Evolutionary conservation across 2,113 vertebrate species (phyloP).

Genomic region (Alces alces): DNA sequence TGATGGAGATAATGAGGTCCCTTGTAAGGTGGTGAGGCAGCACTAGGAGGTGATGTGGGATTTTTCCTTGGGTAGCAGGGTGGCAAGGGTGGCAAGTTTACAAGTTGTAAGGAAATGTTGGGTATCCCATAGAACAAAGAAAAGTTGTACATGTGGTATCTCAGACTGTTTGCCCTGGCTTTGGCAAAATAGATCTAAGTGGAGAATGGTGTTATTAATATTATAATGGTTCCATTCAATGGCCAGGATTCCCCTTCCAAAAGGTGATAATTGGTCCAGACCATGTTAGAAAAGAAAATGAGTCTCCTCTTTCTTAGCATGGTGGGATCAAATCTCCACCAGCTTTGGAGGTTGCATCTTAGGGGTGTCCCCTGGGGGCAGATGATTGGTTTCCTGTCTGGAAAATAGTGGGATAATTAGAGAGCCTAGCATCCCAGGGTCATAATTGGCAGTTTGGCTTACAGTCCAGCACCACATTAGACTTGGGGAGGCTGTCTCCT

Average conservation of each 20-base stretch:
- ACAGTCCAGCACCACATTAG: not conserved
- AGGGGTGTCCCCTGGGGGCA: not conserved
- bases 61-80: not conserved
- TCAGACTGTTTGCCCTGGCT: not conserved
- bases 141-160: not conserved
- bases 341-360: not conserved
- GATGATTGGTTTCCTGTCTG: not conserved
- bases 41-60: not conserved
- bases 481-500: not conserved
- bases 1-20: not conserved
- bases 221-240: not conserved
- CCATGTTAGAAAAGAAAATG: not conserved
- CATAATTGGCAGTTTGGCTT: not conserved
- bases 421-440: not conserved
- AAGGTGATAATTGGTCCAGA: not conserved
- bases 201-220: not conserved
- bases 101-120: not conserved
- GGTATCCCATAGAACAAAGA: not conserved
- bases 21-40: not conserved
- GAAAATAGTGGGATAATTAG: not conserved
- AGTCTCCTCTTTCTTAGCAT: not conserved
- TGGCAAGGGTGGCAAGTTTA: not conserved
- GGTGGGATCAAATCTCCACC: not conserved
- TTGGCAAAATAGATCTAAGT: not conserved
- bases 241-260: not conserved